These are phyloP conservation scores for Hyperoplus immaculatus DNA, from an alignment of 2,797 vertebrate species.

Conservation along the genomic window DNA sequence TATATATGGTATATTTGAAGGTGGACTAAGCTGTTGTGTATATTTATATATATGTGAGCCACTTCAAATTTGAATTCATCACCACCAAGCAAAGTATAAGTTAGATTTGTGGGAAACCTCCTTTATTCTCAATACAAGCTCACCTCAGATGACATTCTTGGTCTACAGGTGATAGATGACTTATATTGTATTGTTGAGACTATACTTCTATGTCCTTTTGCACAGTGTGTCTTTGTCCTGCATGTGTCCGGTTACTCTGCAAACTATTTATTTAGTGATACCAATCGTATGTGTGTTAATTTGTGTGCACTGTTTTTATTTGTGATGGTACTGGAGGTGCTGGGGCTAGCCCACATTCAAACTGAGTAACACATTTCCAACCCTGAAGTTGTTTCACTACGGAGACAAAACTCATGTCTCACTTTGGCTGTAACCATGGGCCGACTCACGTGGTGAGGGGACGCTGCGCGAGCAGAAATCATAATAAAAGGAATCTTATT, in stretches of 20 bases:
- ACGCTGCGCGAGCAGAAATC: slow-evolving; percentile 70
- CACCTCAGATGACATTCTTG: not conserved
- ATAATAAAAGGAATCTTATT: slow-evolving; percentile 82
- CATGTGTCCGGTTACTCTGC: not conserved
- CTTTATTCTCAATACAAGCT: not conserved
- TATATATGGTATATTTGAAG: not conserved
- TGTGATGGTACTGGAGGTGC: not conserved
- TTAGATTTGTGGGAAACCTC: not conserved
- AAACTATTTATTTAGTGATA: slow-evolving; percentile 6
- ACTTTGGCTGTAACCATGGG: slow-evolving; percentile 27
- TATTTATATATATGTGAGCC: not conserved
- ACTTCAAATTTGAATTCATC: not conserved
- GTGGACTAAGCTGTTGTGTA: not conserved
- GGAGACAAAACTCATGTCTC: slow-evolving; percentile 46
- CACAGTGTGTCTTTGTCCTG: not conserved
- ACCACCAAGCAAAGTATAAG: not conserved
- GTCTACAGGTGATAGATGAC: not conserved
- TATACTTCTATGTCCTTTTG: not conserved
- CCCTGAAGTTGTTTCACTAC: slow-evolving; percentile 29
- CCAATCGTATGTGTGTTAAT: not conserved
- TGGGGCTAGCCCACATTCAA: slow-evolving; percentile 1
- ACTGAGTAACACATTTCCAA: slow-evolving; percentile 7
- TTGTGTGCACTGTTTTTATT: not conserved
- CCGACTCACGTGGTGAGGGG: slow-evolving; percentile 48
- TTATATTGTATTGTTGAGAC: not conserved